These are phyloP conservation scores for Sturnus vulgaris DNA, from an alignment of 2,113 vertebrate species.

Conservation along the genomic window DNA sequence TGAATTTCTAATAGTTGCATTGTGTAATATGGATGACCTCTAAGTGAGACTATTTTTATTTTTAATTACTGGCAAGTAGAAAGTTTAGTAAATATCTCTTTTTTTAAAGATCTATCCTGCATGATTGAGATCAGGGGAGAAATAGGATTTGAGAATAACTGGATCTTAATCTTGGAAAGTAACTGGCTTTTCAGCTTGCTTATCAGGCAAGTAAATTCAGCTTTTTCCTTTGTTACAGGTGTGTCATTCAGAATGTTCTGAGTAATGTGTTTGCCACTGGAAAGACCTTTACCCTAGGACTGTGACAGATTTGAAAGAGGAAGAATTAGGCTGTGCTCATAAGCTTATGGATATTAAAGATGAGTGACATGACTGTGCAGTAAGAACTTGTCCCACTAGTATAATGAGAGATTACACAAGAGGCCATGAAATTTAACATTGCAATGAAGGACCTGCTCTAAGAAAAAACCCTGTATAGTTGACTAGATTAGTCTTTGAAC, in stretches of 20 bases:
- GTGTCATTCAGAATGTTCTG: background rate
- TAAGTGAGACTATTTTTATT: background rate
- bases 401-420: background rate
- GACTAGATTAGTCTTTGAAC: background rate
- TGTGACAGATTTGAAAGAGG: background rate
- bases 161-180: background rate
- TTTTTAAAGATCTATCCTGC: background rate
- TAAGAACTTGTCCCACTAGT: background rate
- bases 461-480: background rate
- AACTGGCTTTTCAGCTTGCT: background rate
- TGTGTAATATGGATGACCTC: background rate
- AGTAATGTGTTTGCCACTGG: slow-evolving; percentile 12
- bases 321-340: background rate
- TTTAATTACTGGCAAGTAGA: background rate
- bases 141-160: background rate
- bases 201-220: slow-evolving; percentile 19
- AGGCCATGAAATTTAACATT: background rate
- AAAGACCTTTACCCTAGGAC: slow-evolving; percentile 27
- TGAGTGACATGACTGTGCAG: background rate
- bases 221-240: slow-evolving; percentile 19
- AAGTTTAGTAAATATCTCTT: background rate
- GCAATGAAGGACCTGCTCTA: background rate
- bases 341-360: background rate
- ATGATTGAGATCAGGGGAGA: background rate
- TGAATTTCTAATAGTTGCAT: background rate